Conservation (phyloP, 2,797 vertebrate species). For the Lithobates pipiens region DNA sequence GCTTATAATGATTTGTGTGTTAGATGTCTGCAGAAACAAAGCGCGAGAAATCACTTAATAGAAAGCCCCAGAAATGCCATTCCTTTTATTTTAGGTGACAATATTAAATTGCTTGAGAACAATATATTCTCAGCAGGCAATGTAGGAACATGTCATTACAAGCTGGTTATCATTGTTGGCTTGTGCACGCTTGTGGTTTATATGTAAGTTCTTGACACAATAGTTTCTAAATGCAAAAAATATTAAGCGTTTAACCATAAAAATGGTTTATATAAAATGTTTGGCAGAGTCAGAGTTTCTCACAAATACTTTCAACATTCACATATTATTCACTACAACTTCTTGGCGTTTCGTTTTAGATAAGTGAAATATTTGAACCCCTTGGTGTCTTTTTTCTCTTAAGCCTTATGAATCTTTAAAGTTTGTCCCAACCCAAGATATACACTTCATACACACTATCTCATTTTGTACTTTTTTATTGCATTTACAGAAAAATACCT, state of each 20-base stretch:
- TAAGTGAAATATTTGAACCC: too few relatives aligned
- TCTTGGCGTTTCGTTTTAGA: too few relatives aligned
- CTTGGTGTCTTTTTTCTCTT: too few relatives aligned
- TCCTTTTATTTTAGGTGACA: conserved; percentile 41
- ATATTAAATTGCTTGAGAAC: conserved; percentile 48
- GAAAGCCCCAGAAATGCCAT: conserved; percentile 11
- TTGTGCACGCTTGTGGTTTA: not conserved
- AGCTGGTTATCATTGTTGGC: conserved; percentile 23
- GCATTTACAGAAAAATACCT: too few relatives aligned
- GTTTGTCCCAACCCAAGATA: too few relatives aligned
- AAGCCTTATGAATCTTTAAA: too few relatives aligned
- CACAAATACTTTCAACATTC: too few relatives aligned
- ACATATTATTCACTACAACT: too few relatives aligned
- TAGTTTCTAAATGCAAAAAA: conserved; percentile 38
- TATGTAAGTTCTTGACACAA: conserved; percentile 21
- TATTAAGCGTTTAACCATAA: conserved; percentile 7
- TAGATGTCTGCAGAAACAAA: conserved; percentile 21
- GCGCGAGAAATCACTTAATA: not conserved
- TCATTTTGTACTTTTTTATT: too few relatives aligned
- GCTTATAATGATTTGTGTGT: conserved; percentile 8
- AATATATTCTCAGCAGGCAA: conserved; percentile 40
- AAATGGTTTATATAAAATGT: not conserved
- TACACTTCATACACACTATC: too few relatives aligned
- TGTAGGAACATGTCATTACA: conserved; percentile 24
- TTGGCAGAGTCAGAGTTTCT: not conserved